Conservation (phyloP, 2,797 vertebrate species). For the Phrynocephalus forsythii region DNA sequence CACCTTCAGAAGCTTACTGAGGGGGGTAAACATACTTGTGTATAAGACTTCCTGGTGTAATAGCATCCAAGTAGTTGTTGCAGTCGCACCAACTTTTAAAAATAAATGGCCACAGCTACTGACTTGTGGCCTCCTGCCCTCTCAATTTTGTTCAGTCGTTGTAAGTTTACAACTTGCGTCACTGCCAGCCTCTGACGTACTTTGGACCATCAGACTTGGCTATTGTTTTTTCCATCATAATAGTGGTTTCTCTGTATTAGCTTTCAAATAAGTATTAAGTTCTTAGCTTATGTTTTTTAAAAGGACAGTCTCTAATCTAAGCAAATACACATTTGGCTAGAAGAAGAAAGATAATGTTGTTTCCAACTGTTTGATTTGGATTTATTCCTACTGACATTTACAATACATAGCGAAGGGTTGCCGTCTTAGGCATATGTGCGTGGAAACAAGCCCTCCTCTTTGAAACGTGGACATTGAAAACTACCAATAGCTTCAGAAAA, state of each 20-base stretch:
- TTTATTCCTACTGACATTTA: not conserved
- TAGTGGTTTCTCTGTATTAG: not conserved
- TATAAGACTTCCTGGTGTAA: not conserved
- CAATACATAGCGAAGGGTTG: not conserved
- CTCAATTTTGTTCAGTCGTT: not conserved
- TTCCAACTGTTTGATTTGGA: constrained; percentile 16
- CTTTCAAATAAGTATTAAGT: not conserved
- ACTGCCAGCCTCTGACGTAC: constrained; percentile 8
- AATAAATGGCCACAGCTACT: not conserved
- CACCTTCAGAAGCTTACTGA: not conserved
- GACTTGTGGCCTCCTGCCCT: not conserved
- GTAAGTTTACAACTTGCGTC: not conserved
- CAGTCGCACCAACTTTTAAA: not conserved
- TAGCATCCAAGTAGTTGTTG: not conserved
- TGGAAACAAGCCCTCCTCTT: not conserved
- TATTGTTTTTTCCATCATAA: not conserved
- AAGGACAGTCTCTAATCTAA: not conserved
- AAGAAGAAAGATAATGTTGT: not conserved
- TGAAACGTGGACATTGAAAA: not conserved
- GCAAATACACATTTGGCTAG: not conserved
- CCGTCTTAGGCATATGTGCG: not conserved
- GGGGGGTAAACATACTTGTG: not conserved
- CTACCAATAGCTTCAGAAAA: not conserved
- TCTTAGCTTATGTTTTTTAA: not conserved
- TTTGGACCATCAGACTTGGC: not conserved